These are phyloP conservation scores for Aulostomus chinensis DNA, from an alignment of 2,797 vertebrate genomes.

Conservation along the genomic window DNA sequence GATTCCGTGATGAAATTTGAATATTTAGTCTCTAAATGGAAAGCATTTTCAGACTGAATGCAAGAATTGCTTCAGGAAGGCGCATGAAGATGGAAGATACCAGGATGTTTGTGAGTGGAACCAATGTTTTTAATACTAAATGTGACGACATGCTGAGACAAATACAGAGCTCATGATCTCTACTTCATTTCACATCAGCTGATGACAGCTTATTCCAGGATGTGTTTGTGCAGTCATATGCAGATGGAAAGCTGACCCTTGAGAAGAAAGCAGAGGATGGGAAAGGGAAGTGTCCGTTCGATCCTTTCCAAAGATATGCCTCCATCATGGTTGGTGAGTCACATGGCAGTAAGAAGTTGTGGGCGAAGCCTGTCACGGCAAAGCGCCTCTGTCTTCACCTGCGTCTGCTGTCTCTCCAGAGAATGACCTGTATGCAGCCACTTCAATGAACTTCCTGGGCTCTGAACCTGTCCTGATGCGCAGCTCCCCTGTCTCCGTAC, in stretches of 20 bases:
- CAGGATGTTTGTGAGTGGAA: slow-evolving; percentile 81
- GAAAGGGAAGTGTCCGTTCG: slow-evolving; percentile 85
- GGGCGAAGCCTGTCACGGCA: too few relatives aligned
- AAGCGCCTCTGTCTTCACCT: background rate
- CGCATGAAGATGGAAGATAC: slow-evolving; percentile 72
- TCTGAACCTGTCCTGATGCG: slow-evolving; percentile 77
- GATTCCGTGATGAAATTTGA: too few relatives aligned
- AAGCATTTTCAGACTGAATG: slow-evolving; percentile 81
- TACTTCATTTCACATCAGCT: too few relatives aligned
- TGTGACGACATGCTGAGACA: slow-evolving; percentile 81
- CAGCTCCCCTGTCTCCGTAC: slow-evolving; percentile 63
- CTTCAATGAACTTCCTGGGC: slow-evolving; percentile 85
- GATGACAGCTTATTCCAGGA: too few relatives aligned
- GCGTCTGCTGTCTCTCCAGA: slow-evolving; percentile 56
- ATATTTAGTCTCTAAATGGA: too few relatives aligned
- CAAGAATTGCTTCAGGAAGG: slow-evolving; percentile 82
- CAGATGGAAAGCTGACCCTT: slow-evolving; percentile 62
- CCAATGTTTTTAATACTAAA: slow-evolving; percentile 81
- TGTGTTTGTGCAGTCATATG: slow-evolving; percentile 66
- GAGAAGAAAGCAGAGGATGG: slow-evolving; percentile 69
- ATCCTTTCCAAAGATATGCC: slow-evolving; percentile 78
- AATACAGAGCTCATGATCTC: too few relatives aligned
- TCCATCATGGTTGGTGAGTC: slow-evolving; percentile 82
- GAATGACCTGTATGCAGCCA: slow-evolving; percentile 81
- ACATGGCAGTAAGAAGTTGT: background rate